Conservation (phyloP, 1,140 invertebrate genomes). For the Orchestia grillus region DNA sequence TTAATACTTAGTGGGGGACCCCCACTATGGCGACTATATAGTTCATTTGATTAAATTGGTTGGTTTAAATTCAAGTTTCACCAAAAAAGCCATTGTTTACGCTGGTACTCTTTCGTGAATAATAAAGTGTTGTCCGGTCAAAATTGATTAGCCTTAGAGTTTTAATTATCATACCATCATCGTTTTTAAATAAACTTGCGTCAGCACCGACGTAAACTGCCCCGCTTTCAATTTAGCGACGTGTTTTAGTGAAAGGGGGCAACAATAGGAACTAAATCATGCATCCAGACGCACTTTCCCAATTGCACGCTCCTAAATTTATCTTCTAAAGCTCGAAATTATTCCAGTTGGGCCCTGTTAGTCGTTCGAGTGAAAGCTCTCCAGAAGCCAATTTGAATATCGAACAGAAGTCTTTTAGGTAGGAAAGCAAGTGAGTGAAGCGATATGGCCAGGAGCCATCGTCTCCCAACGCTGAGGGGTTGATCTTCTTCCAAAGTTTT, state of each 20-base stretch:
- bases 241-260: not conserved
- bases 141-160: no score
- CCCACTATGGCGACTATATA: no score
- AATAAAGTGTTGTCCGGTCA: no score
- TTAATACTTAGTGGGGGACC: no score
- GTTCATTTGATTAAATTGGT: no score
- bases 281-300: slow-evolving; percentile 11
- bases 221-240: not conserved
- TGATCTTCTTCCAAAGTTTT: slow-evolving; percentile 14
- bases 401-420: slow-evolving; percentile 35
- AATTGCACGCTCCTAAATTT: slow-evolving; percentile 33
- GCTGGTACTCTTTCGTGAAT: no score
- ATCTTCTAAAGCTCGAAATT: slow-evolving; percentile 27
- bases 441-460: not conserved
- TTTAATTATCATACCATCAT: no score
- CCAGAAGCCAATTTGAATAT: slow-evolving; percentile 50
- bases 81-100: no score
- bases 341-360: slow-evolving; percentile 46
- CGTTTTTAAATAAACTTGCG: not conserved
- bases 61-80: no score
- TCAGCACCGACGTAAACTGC: not conserved
- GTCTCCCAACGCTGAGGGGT: not conserved
- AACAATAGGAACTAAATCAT: not conserved
- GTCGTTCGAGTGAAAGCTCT: slow-evolving; percentile 39
- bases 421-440: not conserved